Conservation (phyloP, 2,888 invertebrate species). For the Magallana nippona region DNA sequence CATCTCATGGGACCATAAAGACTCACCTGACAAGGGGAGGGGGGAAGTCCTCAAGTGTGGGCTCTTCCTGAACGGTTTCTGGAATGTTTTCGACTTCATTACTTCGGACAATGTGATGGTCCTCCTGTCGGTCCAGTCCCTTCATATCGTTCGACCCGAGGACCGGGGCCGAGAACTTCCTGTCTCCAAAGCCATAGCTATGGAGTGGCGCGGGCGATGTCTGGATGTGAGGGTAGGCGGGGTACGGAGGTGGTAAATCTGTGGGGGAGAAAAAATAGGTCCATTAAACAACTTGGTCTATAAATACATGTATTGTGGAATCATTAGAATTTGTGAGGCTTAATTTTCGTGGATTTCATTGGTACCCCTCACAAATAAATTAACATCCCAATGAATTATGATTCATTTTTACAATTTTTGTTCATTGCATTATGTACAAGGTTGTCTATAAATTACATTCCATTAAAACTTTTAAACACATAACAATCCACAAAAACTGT, state of each 20-base stretch:
- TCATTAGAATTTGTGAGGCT: too few species aligned
- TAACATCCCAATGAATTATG: too few species aligned
- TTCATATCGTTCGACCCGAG: constrained; percentile 56
- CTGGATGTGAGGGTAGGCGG: constrained; percentile 9
- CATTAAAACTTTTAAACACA: too few species aligned
- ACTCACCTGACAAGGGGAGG: too few species aligned
- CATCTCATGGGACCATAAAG: too few species aligned
- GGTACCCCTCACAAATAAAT: too few species aligned
- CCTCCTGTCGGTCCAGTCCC: constrained; percentile 46
- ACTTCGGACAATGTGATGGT: constrained; percentile 68
- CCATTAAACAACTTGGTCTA: background rate
- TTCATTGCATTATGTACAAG: too few species aligned
- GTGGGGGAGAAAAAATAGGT: background rate
- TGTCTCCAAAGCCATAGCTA: constrained; percentile 54
- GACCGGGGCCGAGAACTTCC: constrained; percentile 73
- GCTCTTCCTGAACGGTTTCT: constrained; percentile 68
- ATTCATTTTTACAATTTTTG: too few species aligned
- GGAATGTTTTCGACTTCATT: constrained; percentile 79
- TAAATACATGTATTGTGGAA: background rate
- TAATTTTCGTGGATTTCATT: background rate
- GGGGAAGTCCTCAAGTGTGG: constrained; percentile 51
- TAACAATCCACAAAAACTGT: too few species aligned
- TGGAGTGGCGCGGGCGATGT: constrained; percentile 33
- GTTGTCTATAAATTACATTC: too few species aligned
- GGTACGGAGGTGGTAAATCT: constrained; percentile 47